Conservation (phyloP, 2,888 invertebrate species). For the Zhuqinia jingwanae region DNA sequence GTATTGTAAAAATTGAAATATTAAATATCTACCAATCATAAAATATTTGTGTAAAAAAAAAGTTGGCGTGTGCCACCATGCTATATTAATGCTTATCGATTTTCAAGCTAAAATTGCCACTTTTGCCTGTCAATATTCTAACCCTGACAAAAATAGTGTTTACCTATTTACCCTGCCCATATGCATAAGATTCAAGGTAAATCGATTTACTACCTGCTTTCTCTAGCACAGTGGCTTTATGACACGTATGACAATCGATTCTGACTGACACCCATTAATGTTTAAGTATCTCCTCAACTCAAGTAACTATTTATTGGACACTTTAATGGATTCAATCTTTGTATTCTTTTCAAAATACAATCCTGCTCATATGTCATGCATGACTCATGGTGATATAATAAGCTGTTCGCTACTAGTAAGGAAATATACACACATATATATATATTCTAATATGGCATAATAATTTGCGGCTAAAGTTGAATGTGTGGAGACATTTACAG, state of each 20-base stretch:
- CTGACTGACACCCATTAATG: background rate
- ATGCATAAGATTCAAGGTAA: constrained; percentile 17
- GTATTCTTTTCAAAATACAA: no score
- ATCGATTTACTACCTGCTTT: constrained; percentile 25
- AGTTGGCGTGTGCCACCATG: background rate
- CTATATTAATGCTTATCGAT: background rate
- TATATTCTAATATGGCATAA: no score
- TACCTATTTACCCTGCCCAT: no score
- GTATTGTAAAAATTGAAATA: no score
- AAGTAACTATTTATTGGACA: background rate
- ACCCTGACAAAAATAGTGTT: background rate
- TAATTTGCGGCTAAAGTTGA: no score
- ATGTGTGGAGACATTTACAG: no score
- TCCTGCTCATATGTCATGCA: no score
- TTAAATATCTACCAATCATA: no score
- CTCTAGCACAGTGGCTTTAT: background rate
- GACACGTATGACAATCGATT: constrained; percentile 17
- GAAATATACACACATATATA: no score
- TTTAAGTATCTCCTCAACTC: background rate
- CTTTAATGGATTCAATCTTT: background rate
- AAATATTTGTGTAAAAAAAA: no score
- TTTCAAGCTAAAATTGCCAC: background rate
- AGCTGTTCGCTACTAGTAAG: no score
- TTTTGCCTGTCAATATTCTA: background rate
- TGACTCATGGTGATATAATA: no score